These are phyloP conservation scores for Trachelus stipa DNA, from an alignment of 2,888 invertebrate genomes.

Conservation along the genomic window DNA sequence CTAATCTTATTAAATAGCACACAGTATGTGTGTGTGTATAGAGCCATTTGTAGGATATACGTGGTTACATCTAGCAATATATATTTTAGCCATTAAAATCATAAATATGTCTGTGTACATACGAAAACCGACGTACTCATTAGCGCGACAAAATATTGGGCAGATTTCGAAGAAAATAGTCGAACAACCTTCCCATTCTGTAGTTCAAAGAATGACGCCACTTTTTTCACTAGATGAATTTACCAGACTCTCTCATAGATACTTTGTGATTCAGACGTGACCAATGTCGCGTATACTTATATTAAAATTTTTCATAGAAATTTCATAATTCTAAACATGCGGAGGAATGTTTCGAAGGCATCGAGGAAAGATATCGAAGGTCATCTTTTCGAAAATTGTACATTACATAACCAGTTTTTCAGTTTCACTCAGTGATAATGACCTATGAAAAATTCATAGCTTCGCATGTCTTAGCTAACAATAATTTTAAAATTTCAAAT, in stretches of 20 bases:
- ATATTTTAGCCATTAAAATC: not conserved
- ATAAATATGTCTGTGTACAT: not conserved
- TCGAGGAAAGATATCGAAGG: slow-evolving; percentile 1
- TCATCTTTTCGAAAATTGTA: not conserved
- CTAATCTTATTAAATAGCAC: slow-evolving; percentile 11
- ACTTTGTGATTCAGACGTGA: not conserved
- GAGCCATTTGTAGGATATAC: not conserved
- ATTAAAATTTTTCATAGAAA: not conserved
- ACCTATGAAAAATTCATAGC: not conserved
- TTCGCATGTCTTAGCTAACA: not conserved
- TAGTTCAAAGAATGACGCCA: not conserved
- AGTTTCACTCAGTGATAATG: not conserved
- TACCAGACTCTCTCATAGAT: not conserved
- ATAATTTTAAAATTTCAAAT: not conserved
- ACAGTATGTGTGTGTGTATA: too few relatives aligned
- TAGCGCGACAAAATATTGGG: not conserved
- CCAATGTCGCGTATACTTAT: not conserved
- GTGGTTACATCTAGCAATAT: not conserved
- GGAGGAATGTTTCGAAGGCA: not conserved
- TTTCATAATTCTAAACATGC: not conserved
- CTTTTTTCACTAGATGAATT: not conserved
- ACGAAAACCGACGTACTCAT: not conserved
- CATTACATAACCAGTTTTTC: not conserved
- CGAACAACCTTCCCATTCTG: not conserved
- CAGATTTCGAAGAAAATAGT: not conserved